phyloP scores from a whole-genome alignment of 2,113 vertebrate genomes.

The Platysteira castanea region DNA sequence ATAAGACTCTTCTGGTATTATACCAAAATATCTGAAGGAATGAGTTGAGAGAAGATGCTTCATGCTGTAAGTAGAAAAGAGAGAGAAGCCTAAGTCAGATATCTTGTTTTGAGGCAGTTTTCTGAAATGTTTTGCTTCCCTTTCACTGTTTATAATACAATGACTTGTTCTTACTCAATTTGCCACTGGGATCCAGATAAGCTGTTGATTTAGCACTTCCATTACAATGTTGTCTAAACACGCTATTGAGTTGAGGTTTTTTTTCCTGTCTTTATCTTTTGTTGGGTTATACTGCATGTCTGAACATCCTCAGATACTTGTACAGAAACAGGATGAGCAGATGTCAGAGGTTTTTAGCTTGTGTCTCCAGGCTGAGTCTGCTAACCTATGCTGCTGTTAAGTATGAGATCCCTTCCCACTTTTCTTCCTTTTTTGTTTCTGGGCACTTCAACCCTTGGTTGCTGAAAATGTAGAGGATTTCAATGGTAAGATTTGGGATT shows the following conservation, averaged over 20 bases:
- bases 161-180: neutral
- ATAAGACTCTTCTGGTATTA: neutral
- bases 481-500: neutral
- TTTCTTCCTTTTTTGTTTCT: neutral
- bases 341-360: neutral
- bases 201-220: slow-evolving; percentile 23
- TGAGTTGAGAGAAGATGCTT: neutral
- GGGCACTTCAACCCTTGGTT: neutral
- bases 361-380: neutral
- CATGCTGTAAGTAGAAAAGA: neutral
- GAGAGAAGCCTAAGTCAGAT: neutral
- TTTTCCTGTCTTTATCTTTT: neutral
- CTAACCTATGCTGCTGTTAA: neutral
- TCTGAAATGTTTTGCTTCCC: slow-evolving; percentile 13
- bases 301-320: neutral
- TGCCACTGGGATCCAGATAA: slow-evolving; percentile 20
- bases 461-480: neutral
- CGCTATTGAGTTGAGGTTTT: neutral
- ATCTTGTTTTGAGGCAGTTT: neutral
- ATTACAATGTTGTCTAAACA: slow-evolving; percentile 35
- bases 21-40: neutral
- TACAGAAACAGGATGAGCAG: neutral
- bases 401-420: neutral
- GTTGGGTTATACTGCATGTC: neutral
- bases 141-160: slow-evolving; percentile 27